phyloP scores from a whole-genome alignment of 2,888 invertebrate genomes.

The Achlya flavicornis region DNA sequence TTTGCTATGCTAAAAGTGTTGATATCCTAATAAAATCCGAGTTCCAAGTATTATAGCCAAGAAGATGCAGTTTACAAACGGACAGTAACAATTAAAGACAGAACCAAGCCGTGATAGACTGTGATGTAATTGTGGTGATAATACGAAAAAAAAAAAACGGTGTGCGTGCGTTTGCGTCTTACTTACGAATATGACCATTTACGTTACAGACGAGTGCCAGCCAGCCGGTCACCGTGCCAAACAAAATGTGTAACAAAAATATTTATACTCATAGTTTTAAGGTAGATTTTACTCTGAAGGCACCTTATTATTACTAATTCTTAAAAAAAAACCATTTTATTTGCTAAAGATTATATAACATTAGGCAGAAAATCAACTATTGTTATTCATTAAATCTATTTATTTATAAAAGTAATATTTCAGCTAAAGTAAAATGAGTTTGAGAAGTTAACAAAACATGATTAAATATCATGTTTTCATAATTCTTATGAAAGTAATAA shows the following conservation, averaged over 20 bases:
- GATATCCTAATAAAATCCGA: slow-evolving; percentile 15
- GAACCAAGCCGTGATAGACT: slow-evolving; percentile 44
- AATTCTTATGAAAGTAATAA: too few species aligned
- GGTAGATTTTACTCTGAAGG: neutral
- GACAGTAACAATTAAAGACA: slow-evolving; percentile 28
- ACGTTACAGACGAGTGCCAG: slow-evolving; percentile 73
- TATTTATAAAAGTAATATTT: too few species aligned
- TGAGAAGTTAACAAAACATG: too few species aligned
- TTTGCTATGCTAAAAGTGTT: slow-evolving; percentile 16
- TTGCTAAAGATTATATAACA: too few species aligned
- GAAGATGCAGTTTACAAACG: neutral
- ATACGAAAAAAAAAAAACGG: slow-evolving; percentile 57
- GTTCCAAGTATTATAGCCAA: neutral
- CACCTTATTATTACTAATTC: too few species aligned
- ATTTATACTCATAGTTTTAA: slow-evolving; percentile 41
- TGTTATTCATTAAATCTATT: too few species aligned
- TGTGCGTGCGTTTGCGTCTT: slow-evolving; percentile 42
- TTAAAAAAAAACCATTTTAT: too few species aligned
- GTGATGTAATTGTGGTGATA: slow-evolving; percentile 55
- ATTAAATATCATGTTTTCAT: too few species aligned
- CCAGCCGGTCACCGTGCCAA: slow-evolving; percentile 68
- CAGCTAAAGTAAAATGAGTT: too few species aligned
- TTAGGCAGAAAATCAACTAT: too few species aligned
- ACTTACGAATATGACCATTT: slow-evolving; percentile 77
- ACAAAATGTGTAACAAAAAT: slow-evolving; percentile 44